A percentile compares a stretch with the other conserved stretches of the same genome.
Evolutionary conservation across 2,113 vertebrate genomes (phyloP).

Genomic region (Blennius ocellaris): DNA sequence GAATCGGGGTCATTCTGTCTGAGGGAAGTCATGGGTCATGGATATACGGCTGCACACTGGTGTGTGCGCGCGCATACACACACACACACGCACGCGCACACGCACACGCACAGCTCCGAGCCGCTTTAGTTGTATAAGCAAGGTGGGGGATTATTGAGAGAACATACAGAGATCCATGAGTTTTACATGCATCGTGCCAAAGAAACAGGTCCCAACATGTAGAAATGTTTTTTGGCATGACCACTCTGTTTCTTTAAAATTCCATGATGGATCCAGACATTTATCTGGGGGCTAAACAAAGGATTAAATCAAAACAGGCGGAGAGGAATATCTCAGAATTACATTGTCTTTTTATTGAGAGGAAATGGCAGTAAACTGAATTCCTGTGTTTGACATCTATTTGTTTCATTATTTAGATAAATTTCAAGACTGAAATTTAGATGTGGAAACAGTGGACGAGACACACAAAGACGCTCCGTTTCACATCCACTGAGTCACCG

Average conservation of each 20-base stretch:
- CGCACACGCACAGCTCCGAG: conserved; percentile 41
- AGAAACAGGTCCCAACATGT: conserved; percentile 37
- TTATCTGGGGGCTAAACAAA: neutral
- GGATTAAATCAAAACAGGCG: neutral
- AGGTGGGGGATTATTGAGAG: conserved; percentile 65
- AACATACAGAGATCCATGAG: conserved; percentile 33
- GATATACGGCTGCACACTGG: conserved; percentile 30
- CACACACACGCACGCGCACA: neutral
- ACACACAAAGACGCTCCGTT: neutral
- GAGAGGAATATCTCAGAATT: neutral
- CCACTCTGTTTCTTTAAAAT: neutral
- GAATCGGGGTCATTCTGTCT: conserved; percentile 69
- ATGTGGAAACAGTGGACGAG: neutral
- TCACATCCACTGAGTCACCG: neutral
- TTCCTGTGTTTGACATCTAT: neutral
- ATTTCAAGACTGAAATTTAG: too few species aligned
- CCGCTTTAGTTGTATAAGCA: conserved; percentile 74
- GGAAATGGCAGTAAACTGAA: neutral
- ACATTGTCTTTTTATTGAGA: neutral
- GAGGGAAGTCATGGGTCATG: conserved; percentile 61
- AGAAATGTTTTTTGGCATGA: neutral
- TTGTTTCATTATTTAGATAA: neutral
- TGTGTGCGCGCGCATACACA: too few species aligned
- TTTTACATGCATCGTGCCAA: conserved; percentile 60
- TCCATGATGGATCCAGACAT: neutral